Conservation (phyloP, 2,113 vertebrate genomes). For the Megaleporinus macrocephalus region DNA sequence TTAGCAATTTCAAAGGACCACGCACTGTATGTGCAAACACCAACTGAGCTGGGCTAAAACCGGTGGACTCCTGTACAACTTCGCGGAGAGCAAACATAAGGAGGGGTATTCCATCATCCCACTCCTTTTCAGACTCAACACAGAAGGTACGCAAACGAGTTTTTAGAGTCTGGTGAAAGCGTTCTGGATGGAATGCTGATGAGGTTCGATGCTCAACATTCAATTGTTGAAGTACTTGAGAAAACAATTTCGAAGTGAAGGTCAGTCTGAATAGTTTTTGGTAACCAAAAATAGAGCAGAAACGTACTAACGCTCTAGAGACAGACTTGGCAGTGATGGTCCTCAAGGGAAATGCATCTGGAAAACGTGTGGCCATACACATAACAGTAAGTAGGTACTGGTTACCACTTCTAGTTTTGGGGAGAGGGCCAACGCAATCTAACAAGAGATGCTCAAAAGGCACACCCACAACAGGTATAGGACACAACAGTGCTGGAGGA, state of each 20-base stretch:
- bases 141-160: neutral
- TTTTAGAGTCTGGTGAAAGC: neutral
- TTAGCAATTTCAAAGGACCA: neutral
- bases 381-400: neutral
- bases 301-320: neutral
- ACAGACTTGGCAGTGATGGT: neutral
- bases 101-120: neutral
- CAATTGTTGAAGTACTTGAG: neutral
- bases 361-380: neutral
- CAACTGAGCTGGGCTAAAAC: neutral
- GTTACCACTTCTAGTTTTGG: neutral
- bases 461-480: neutral
- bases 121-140: neutral
- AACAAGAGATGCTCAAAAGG: neutral
- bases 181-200: neutral
- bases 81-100: too few species aligned
- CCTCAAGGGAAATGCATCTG: neutral
- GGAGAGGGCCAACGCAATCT: slow-evolving; percentile 19
- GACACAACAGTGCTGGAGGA: neutral
- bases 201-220: neutral
- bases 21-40: neutral
- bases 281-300: neutral
- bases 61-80: too few species aligned
- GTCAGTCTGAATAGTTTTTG: neutral
- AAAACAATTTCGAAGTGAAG: neutral